Conservation (phyloP, 2,113 vertebrate species). For the Ellobius talpinus region DNA sequence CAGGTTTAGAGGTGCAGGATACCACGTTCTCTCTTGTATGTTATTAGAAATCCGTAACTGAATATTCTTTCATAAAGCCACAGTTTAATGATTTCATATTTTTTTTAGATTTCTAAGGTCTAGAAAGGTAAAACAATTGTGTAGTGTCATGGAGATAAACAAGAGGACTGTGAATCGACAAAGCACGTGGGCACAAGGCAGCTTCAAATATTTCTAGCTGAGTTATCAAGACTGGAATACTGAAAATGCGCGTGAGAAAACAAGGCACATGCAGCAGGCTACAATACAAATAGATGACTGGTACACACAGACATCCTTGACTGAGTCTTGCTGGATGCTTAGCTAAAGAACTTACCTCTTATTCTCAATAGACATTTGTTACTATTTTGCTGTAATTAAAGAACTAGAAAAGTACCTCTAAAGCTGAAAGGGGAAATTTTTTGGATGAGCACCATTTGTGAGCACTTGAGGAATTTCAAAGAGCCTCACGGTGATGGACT, state of each 20-base stretch:
- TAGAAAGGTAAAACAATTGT: slow-evolving; percentile 39
- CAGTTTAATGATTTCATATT: slow-evolving; percentile 16
- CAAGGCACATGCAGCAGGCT: background rate
- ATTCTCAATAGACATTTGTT: slow-evolving; percentile 1
- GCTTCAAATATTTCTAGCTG: slow-evolving; percentile 25
- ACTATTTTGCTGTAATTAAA: background rate
- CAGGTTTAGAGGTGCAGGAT: background rate
- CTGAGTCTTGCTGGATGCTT: background rate
- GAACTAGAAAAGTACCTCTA: background rate
- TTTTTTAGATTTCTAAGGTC: background rate
- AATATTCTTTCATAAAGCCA: slow-evolving; percentile 20
- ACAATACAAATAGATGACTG: background rate
- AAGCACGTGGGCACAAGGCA: background rate
- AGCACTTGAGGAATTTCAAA: slow-evolving; percentile 23
- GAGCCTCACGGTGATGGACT: background rate
- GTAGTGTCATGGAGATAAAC: background rate
- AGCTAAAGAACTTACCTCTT: slow-evolving; percentile 2
- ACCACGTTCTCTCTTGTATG: background rate
- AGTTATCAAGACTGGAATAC: background rate
- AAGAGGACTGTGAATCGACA: background rate
- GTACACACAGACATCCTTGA: background rate
- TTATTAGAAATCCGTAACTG: background rate
- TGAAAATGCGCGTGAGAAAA: background rate
- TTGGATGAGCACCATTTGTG: background rate
- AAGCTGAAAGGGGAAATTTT: background rate